A percentile compares a stretch with the other conserved stretches of the same genome.
These are phyloP conservation scores for Brenthis hecate DNA, from an alignment of 2,888 invertebrate species.

Conservation along the genomic window DNA sequence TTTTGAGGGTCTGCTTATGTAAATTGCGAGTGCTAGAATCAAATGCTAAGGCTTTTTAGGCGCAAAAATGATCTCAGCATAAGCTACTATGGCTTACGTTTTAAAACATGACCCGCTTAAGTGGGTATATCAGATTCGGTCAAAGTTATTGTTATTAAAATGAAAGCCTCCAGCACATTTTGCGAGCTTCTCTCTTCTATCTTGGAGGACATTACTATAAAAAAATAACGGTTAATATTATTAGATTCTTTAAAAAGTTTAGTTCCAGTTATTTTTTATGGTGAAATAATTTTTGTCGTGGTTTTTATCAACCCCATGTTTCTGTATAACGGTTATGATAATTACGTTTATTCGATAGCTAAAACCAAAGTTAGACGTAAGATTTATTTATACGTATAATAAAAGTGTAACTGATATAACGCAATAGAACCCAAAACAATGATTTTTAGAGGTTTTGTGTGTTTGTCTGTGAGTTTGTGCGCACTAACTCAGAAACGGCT, in stretches of 20 bases:
- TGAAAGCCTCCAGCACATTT: constrained; percentile 10
- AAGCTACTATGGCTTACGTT: constrained; percentile 12
- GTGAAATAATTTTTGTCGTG: background rate
- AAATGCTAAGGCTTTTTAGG: background rate
- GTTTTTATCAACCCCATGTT: too few relatives aligned
- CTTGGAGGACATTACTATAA: background rate
- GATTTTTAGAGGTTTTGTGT: too few relatives aligned
- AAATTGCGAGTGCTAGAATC: constrained; percentile 4
- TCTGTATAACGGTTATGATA: too few relatives aligned
- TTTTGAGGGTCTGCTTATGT: constrained; percentile 4
- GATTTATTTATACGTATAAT: too few relatives aligned
- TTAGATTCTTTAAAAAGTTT: constrained; percentile 1
- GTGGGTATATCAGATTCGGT: constrained; percentile 13
- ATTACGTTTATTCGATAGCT: too few relatives aligned
- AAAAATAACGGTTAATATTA: constrained; percentile 11
- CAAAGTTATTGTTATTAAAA: constrained; percentile 22
- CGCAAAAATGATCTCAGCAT: constrained; percentile 1
- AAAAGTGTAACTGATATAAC: too few relatives aligned
- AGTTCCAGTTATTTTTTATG: background rate
- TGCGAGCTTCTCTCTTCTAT: constrained; percentile 7
- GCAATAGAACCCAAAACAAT: too few relatives aligned
- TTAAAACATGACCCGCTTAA: background rate
- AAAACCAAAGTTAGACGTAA: too few relatives aligned
- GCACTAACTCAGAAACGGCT: too few relatives aligned
- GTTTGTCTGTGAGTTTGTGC: too few relatives aligned